Conservation (phyloP, 2,888 invertebrate genomes). For the Orchesella flavescens region DNA sequence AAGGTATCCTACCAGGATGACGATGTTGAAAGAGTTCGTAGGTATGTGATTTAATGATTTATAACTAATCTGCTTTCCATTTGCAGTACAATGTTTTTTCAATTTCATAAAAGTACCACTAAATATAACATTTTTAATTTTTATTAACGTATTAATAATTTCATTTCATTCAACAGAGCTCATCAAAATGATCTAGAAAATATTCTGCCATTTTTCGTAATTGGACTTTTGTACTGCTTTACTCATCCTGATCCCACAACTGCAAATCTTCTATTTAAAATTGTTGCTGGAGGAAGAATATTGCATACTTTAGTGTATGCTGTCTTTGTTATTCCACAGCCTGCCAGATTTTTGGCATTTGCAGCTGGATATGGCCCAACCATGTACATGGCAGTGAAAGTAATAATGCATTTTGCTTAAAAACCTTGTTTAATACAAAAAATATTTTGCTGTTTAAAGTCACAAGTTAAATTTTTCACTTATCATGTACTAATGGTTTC, state of each 20-base stretch:
- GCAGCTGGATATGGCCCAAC: slow-evolving; percentile 75
- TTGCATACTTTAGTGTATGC: slow-evolving; percentile 81
- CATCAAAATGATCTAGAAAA: slow-evolving; percentile 84
- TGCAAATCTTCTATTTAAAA: slow-evolving; percentile 78
- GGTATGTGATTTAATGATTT: slow-evolving; percentile 73
- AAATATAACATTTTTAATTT: too few relatives aligned
- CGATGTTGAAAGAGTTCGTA: slow-evolving; percentile 77
- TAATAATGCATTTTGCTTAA: slow-evolving; percentile 40
- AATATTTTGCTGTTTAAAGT: neutral
- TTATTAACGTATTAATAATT: too few relatives aligned
- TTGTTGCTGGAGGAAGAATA: slow-evolving; percentile 78
- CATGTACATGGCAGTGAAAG: slow-evolving; percentile 75
- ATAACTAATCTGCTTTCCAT: too few relatives aligned
- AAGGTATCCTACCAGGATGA: slow-evolving; percentile 75
- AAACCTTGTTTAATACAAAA: slow-evolving; percentile 4
- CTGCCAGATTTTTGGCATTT: slow-evolving; percentile 76
- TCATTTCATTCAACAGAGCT: slow-evolving; percentile 78
- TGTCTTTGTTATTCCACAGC: slow-evolving; percentile 79
- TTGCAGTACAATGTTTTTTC: too few relatives aligned
- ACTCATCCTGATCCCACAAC: slow-evolving; percentile 77
- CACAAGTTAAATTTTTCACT: too few relatives aligned
- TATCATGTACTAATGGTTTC: too few relatives aligned
- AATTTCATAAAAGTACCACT: too few relatives aligned
- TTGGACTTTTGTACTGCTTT: slow-evolving; percentile 79
- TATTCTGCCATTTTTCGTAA: slow-evolving; percentile 80